Evolutionary conservation across 2,888 invertebrate species (phyloP).

Genomic region (Pherbina coryleti): DNA sequence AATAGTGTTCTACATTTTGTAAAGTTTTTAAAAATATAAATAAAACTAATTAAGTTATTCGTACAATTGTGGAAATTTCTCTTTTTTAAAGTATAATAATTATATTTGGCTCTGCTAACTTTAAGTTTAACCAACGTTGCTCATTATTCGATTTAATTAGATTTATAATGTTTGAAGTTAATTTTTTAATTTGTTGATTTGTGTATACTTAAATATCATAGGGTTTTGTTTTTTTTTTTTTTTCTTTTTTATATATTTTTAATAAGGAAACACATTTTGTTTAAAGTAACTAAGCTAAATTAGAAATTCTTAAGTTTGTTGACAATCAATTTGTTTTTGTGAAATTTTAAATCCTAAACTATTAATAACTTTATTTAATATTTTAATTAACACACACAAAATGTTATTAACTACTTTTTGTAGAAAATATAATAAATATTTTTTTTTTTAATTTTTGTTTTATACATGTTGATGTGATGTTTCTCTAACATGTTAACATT

Average conservation of each 20-base stretch:
- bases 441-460: constrained; percentile 30
- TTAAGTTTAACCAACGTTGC: constrained; percentile 19
- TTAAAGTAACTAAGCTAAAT: constrained; percentile 49
- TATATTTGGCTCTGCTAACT: constrained; percentile 33
- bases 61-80: constrained; percentile 17
- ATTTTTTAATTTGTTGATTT: not conserved
- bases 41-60: constrained; percentile 23
- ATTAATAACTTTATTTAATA: constrained; percentile 12
- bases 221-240: constrained; percentile 35
- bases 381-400: constrained; percentile 25
- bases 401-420: constrained; percentile 17
- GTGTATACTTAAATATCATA: constrained; percentile 11
- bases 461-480: constrained; percentile 16
- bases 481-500: not conserved
- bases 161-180: not conserved
- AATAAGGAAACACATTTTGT: constrained; percentile 33
- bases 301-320: constrained; percentile 42
- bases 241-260: not conserved
- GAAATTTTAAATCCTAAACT: constrained; percentile 23
- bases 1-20: not conserved
- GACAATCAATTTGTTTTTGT: constrained; percentile 35
- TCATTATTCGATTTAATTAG: constrained; percentile 3
- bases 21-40: constrained; percentile 21
- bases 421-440: constrained; percentile 33
- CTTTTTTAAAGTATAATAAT: not conserved